Conservation (phyloP, 2,113 vertebrate genomes). For the Percina caprodes region DNA sequence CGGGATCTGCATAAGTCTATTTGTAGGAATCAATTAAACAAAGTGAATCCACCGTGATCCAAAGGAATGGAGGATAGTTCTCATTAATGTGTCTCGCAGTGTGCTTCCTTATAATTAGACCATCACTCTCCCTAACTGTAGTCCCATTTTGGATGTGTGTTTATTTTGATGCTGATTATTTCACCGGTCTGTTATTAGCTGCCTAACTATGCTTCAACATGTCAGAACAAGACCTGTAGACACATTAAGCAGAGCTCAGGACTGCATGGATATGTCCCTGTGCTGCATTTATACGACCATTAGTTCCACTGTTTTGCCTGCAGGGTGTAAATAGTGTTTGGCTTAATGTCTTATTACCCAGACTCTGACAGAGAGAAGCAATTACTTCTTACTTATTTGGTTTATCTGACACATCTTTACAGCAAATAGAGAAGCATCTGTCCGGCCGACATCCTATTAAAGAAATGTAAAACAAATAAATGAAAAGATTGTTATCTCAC, state of each 20-base stretch:
- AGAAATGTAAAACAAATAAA: background rate
- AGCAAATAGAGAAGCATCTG: background rate
- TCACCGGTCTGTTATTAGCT: background rate
- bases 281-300: background rate
- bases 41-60: background rate
- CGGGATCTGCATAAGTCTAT: background rate
- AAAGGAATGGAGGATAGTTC: background rate
- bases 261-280: background rate
- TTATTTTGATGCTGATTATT: background rate
- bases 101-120: background rate
- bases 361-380: constrained; percentile 15
- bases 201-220: background rate
- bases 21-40: constrained; percentile 2
- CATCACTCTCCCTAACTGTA: background rate
- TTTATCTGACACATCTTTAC: constrained; percentile 1
- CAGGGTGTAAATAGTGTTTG: background rate
- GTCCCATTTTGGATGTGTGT: background rate
- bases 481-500: constrained; percentile 67
- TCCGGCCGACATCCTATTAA: background rate
- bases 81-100: background rate
- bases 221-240: background rate
- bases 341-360: constrained; percentile 11
- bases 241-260: background rate
- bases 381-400: constrained; percentile 29
- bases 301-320: constrained; percentile 16